Evolutionary conservation across 2,888 invertebrate genomes (phyloP).

Genomic region (Eutolmus rufibarbis): DNA sequence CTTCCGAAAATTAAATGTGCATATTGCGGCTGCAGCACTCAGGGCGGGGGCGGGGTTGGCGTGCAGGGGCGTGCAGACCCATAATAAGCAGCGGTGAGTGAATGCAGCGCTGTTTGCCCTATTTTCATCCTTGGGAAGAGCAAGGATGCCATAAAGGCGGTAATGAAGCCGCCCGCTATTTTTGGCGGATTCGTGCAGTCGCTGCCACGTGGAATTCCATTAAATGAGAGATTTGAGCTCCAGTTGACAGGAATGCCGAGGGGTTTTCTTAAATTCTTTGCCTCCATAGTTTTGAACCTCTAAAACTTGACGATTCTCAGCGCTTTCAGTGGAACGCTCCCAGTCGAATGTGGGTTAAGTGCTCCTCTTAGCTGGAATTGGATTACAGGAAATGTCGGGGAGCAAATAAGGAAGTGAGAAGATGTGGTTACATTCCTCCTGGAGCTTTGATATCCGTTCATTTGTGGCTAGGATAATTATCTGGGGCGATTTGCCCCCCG

Average conservation of each 20-base stretch:
- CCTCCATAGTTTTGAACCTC: not conserved
- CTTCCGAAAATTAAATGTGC: conserved; percentile 25
- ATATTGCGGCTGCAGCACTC: not conserved
- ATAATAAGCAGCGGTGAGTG: conserved; percentile 4
- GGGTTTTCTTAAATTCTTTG: not conserved
- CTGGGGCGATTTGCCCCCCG: not conserved
- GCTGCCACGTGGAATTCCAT: not conserved
- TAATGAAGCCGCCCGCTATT: conserved; percentile 10
- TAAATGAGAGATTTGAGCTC: conserved; percentile 2
- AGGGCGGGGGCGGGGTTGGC: not conserved
- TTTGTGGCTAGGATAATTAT: not conserved
- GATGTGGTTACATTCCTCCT: not conserved
- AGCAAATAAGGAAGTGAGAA: not conserved
- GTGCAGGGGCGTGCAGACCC: not conserved
- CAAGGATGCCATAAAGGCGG: not conserved
- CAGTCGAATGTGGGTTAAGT: not conserved
- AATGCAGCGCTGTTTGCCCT: not conserved
- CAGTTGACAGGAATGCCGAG: not conserved
- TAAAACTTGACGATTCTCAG: not conserved
- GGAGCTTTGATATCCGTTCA: not conserved
- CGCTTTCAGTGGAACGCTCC: not conserved
- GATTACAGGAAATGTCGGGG: not conserved
- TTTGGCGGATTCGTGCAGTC: not conserved
- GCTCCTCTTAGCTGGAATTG: not conserved
- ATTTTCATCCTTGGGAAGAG: not conserved